Evolutionary conservation across 2,113 vertebrate species (phyloP), one percentile per base, ranked within the genome.

Genomic region (Thalassarche chlororhynchos): DNA sequence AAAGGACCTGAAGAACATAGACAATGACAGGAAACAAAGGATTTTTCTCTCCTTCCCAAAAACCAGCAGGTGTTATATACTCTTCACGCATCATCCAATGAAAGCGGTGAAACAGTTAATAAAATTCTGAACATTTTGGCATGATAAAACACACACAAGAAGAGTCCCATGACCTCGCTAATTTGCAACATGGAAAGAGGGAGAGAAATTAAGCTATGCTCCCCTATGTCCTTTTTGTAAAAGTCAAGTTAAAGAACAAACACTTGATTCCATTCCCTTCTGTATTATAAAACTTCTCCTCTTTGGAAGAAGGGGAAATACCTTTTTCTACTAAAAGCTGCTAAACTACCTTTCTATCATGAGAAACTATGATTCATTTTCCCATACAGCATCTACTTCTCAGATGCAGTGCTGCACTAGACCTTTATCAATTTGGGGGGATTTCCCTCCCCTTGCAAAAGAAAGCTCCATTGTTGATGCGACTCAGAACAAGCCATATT

Each of bases 21-120:
- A 83, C 21, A 91, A 46, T 31, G 16, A 21, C 15, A 90, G 9
- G 6, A 84, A 70, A 65, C 20, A n/a, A 68, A 77, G 17, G 14
- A 55, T 61, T 95, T 74, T 77, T 47, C 28, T 57, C 46, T 57
- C 29, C n/a, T 57, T 74, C 24, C 40, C 51, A 32, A 81, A 82
- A 78, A 6, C 1, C 1, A 12, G 6, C 7, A 40, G 4, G 4
- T 36, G 2, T 46, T 32, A 60, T 0, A 49, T 5, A 65, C 14
- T 26, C 26, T 69, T 90, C 40, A 72, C 9, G 12, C 5, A 21
- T 29, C 23, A 83, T 64, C 10, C 61, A 70, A 23, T 14, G 18
- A 44, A 75, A 71, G 20, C 5, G 1, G 20, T 44, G 24, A 89
- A 75, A 85, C 5, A 62, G n/a, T 19, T 69, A 57, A 23, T 12